Conservation (phyloP, 1,140 invertebrate genomes). For the Cherax quadricarinatus region DNA sequence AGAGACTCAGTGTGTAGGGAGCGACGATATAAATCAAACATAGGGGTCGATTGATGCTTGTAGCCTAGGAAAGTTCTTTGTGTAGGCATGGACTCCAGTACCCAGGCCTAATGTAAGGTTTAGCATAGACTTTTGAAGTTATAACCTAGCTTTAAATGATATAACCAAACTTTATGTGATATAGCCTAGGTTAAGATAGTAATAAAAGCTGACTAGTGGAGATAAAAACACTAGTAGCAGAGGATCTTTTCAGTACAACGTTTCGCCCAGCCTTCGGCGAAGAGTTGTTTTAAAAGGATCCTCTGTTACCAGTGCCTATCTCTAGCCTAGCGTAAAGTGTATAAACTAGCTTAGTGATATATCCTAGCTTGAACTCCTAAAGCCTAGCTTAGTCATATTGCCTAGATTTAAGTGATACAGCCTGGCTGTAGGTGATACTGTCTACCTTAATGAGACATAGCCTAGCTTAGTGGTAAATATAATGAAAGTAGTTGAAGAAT, state of each 20-base stretch:
- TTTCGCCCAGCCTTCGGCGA: too few relatives aligned
- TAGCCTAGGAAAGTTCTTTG: constrained; percentile 3
- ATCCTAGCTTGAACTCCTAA: background rate
- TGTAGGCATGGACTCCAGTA: background rate
- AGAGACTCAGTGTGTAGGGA: constrained; percentile 46
- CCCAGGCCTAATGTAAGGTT: background rate
- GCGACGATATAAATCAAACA: constrained; percentile 44
- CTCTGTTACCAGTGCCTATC: too few relatives aligned
- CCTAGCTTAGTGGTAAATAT: background rate
- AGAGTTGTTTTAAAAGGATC: too few relatives aligned
- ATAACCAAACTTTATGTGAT: too few relatives aligned
- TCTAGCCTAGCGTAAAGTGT: too few relatives aligned
- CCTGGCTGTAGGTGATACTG: background rate
- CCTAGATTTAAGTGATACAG: background rate
- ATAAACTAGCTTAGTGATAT: background rate
- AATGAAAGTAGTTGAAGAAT: too few relatives aligned
- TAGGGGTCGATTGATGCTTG: background rate
- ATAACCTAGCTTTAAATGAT: too few relatives aligned
- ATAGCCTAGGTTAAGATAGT: too few relatives aligned
- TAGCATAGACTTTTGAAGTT: background rate
- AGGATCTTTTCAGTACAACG: too few relatives aligned
- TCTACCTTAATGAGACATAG: background rate
- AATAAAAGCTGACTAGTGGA: too few relatives aligned
- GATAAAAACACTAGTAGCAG: too few relatives aligned
- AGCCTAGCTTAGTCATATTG: background rate